These are phyloP conservation scores for Stenolophus ochropezus DNA, from an alignment of 2,888 invertebrate genomes.

Conservation along the genomic window DNA sequence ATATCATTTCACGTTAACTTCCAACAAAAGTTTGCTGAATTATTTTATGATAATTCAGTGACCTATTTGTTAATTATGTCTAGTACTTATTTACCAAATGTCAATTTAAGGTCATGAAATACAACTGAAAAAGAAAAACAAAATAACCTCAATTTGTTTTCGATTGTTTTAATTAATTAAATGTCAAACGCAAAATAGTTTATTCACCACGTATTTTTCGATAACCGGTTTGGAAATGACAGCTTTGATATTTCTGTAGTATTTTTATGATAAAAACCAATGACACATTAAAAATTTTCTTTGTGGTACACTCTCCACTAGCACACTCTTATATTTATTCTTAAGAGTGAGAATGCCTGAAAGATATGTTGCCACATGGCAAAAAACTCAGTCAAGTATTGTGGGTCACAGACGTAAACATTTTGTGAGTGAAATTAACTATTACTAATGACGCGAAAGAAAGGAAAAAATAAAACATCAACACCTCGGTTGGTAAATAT, in stretches of 20 bases:
- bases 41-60: slow-evolving; percentile 17
- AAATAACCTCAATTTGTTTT: neutral
- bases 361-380: too few relatives aligned
- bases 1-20: slow-evolving; percentile 19
- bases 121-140: neutral
- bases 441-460: slow-evolving; percentile 6
- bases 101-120: neutral
- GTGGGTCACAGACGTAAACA: too few relatives aligned
- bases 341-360: too few relatives aligned
- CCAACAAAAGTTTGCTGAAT: slow-evolving; percentile 1
- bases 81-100: neutral
- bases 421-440: slow-evolving; percentile 1
- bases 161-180: slow-evolving; percentile 11
- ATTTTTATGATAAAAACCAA: neutral
- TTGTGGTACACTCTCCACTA: too few relatives aligned
- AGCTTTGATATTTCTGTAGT: neutral
- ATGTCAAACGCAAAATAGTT: slow-evolving; percentile 29
- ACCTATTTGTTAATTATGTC: slow-evolving; percentile 1
- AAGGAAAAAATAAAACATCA: neutral
- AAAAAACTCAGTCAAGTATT: too few relatives aligned
- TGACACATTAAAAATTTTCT: too few relatives aligned
- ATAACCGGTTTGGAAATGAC: slow-evolving; percentile 10
- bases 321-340: too few relatives aligned
- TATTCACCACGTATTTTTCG: slow-evolving; percentile 11
- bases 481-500: slow-evolving; percentile 45